These are phyloP conservation scores for Cnemophilus loriae DNA, from an alignment of 2,113 vertebrate species.

Conservation along the genomic window DNA sequence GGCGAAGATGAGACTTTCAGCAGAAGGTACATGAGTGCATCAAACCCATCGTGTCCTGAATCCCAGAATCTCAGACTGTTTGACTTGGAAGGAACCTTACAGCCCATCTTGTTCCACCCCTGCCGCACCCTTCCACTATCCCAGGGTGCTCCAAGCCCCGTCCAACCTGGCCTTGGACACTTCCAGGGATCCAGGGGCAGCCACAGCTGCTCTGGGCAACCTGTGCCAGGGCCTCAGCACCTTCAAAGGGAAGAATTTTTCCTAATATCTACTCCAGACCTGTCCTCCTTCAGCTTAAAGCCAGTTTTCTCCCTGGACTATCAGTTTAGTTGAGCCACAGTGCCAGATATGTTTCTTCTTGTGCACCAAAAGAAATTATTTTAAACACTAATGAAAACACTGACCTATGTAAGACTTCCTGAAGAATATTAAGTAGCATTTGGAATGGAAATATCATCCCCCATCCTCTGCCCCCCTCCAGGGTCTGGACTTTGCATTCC, in stretches of 20 bases:
- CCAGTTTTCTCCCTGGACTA: neutral
- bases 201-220: neutral
- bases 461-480: neutral
- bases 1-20: neutral
- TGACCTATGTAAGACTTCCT: neutral
- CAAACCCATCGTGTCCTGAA: rapidly evolving
- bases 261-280: neutral
- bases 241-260: neutral
- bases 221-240: neutral
- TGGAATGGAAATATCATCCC: neutral
- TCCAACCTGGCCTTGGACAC: neutral
- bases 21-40: neutral
- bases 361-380: neutral
- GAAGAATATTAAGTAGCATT: neutral
- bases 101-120: rapidly evolving
- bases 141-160: rapidly evolving
- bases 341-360: neutral
- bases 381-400: neutral
- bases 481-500: neutral
- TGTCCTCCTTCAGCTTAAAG: neutral
- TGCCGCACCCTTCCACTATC: rapidly evolving
- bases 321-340: neutral
- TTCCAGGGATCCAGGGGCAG: neutral
- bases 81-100: neutral
- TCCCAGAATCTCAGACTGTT: neutral